Percentiles rank a stretch among this genome's conserved stretches.
Conservation (phyloP, 2,113 vertebrate species). For the Gavia stellata region DNA sequence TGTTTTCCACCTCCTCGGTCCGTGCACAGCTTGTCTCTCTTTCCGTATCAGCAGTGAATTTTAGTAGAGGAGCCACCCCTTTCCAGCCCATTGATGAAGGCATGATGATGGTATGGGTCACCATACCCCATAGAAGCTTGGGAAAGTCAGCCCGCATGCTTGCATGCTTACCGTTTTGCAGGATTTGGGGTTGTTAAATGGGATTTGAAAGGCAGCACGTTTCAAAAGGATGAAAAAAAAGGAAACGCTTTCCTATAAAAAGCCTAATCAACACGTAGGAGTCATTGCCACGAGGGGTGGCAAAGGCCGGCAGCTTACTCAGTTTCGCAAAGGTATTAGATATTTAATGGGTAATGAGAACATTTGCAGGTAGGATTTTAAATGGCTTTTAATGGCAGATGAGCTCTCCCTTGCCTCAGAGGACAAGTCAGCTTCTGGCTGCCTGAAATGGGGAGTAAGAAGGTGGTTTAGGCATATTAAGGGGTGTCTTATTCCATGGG, state of each 20-base stretch:
- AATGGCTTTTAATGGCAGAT: neutral
- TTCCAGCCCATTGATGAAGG: neutral
- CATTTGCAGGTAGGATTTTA: conserved; percentile 8
- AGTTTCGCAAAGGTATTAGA: neutral
- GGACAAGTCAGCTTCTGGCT: neutral
- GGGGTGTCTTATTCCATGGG: neutral
- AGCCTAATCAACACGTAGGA: neutral
- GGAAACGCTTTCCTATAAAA: neutral
- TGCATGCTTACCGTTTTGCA: fast-evolving
- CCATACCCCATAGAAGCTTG: neutral
- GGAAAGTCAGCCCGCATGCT: neutral
- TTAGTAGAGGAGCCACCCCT: neutral
- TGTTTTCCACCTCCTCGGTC: neutral
- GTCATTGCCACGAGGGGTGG: neutral
- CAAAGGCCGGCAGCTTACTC: neutral
- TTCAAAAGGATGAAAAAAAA: neutral
- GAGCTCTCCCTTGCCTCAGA: neutral
- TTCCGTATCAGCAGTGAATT: neutral
- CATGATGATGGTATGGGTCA: neutral
- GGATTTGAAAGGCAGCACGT: neutral
- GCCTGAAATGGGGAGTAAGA: neutral
- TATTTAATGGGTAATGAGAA: neutral
- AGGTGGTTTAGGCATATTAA: neutral
- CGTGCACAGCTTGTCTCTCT: neutral
- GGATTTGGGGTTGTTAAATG: neutral